Conservation (phyloP, 2,113 vertebrate species). For the Callorhinus ursinus region DNA sequence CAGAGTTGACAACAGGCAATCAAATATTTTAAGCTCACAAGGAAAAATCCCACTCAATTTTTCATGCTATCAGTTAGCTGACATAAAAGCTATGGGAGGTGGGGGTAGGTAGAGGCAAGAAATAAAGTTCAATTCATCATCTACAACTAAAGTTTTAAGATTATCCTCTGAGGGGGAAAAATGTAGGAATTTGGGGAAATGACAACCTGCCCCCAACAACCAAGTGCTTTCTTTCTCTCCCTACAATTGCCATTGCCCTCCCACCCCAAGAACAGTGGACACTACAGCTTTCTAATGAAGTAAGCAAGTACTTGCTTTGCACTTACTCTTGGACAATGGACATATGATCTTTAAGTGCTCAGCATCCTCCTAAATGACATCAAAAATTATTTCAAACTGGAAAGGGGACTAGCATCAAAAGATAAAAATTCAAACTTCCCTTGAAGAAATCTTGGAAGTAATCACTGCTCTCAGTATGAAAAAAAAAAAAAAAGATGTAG, state of each 20-base stretch:
- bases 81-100: background rate
- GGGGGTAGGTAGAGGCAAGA: background rate
- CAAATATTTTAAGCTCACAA: slow-evolving; percentile 21
- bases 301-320: background rate
- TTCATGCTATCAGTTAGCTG: background rate
- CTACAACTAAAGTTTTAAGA: background rate
- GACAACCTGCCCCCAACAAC: background rate
- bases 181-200: background rate
- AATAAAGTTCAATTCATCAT: background rate
- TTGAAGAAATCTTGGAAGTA: slow-evolving; percentile 9
- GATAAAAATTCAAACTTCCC: background rate
- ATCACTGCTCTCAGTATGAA: background rate
- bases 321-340: background rate
- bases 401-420: background rate
- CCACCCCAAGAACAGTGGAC: background rate
- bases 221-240: background rate
- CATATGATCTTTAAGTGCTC: background rate
- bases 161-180: background rate
- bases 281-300: background rate
- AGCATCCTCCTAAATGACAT: background rate
- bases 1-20: background rate
- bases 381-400: slow-evolving; percentile 37
- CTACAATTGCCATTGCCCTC: background rate
- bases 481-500: background rate
- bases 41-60: background rate